Base-by-base conservation (phyloP, 2,797 vertebrate genomes). In the Cossypha dichroa region DNA sequence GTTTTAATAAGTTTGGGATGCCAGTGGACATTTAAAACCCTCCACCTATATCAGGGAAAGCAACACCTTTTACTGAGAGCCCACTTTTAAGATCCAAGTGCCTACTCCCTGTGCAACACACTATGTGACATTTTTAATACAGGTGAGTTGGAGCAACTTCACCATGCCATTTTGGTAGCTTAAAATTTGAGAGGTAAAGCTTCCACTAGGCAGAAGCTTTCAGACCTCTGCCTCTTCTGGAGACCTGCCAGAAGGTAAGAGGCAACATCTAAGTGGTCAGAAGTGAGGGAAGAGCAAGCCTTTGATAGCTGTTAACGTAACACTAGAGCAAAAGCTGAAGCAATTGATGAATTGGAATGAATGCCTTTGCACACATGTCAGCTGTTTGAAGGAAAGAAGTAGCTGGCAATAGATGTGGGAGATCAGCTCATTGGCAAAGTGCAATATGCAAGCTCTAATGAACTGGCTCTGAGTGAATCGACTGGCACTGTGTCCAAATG, bases 321-420 rank as follows among this genome's bases (percentile, higher is more conserved):
- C 85, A 95, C 66, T 72, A 90, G 80, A 95, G 69, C 66, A 94
- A 90, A 85, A 94, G 90, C 91, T 94, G 93, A 88, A 89, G 68
- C 79, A 78, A 81, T 63, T 66, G 80, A 83, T 84, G 84, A 94
- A 92, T 90, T 96, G 88, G 85, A 90, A 96, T 94, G 68, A 94
- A 90, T 96, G 92, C 73, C 72, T 94, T 91, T 96, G 93, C 88
- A 95, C 95, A 97, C 94, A 93, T 94, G 93, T 94, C 97, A 97
- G 94, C 94, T 96, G 94, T 94, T 94, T 92, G 72, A 94, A 93
- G 78, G 91, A 87, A 94, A 96, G 87, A 79, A 55, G 26, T 59
- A 93, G 92, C 17, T 97, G 97, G 94, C 96, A 96, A 80, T 69
- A 62, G 82, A 97, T 83, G 74, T 89, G 77, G 81, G 85, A 91